Evolutionary conservation across 2,113 vertebrate genomes (phyloP), one percentile per base, ranked within the genome.

Genomic region (Chauna torquata): DNA sequence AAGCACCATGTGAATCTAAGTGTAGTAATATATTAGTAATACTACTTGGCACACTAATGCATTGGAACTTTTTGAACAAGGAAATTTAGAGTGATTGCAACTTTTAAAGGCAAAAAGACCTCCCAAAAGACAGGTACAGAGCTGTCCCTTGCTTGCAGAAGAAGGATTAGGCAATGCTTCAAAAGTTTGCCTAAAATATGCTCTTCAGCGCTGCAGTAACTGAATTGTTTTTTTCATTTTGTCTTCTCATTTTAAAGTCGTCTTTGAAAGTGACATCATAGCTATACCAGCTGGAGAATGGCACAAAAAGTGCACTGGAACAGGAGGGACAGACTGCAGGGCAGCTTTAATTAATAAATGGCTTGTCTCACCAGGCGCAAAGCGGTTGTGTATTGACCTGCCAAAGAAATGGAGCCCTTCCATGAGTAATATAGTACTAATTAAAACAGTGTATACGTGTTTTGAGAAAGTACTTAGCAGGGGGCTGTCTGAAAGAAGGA

Each of bases 291-390:
- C 87, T 96, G 94, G 89, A 74, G 90, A 88, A 88, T 32, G 70
- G 91, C 68, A 95, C 78, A 91, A 85, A 94, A 87, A 85, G 66
- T 66, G 84, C 91, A 57, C 75, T 72, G 50, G 47, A 96, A 92
- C 75, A 59, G 62, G n/a, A 95, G 58, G 55, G 88, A 90, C 94
- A 95, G 92, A 86, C 91, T 86, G 89, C 45, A 85, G 75, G 93
- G 66, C 75, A 90, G 75, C 18, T 90, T 79, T 91, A 95, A 97
- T 97, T 91, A 95, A 94, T 96, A 82, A 94, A 88, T 78, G 24
- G 13, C n/a, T 92, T 87, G 66, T 62, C 38, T 88, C 77, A 58
- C 89, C 92, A 96, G 78, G 71, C 38, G 1, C 6, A 2, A 91
- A 90, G 42, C 58, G 62, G 71, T 69, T 80, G 82, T n/a, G 34